Conservation (phyloP, 2,888 invertebrate species). For the Drosophila nr. perissopoda region DNA sequence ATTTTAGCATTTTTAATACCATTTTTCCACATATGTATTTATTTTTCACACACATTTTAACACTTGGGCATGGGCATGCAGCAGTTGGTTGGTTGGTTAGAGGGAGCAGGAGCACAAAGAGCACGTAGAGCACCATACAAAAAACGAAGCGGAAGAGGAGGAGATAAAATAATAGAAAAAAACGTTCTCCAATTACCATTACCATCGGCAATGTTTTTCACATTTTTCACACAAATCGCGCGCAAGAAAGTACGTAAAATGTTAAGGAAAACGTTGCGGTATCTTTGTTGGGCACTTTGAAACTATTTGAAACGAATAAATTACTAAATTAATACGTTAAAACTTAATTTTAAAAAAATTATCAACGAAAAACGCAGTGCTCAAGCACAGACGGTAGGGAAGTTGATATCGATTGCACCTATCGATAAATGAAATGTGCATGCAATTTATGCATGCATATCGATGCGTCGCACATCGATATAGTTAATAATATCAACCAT, state of each 20-base stretch:
- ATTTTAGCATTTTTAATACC: conserved; percentile 12
- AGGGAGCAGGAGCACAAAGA: conserved; percentile 67
- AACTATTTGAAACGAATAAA: conserved; percentile 74
- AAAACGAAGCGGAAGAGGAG: conserved; percentile 79
- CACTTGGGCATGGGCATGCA: conserved; percentile 20
- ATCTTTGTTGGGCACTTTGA: conserved; percentile 54
- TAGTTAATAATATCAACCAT: conserved; percentile 27
- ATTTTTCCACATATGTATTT: conserved; percentile 18
- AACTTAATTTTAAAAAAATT: conserved; percentile 78
- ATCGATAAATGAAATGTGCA: conserved; percentile 19
- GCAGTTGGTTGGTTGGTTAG: conserved; percentile 26
- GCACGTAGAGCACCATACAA: conserved; percentile 62
- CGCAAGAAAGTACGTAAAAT: conserved; percentile 50
- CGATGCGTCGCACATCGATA: conserved; percentile 21
- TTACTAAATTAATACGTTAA: conserved; percentile 74
- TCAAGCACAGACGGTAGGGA: conserved; percentile 63
- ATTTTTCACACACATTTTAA: conserved; percentile 43
- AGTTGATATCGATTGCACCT: conserved; percentile 50
- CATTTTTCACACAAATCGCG: conserved; percentile 59
- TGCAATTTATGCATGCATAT: conserved; percentile 18
- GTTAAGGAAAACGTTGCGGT: conserved; percentile 38
- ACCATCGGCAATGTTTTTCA: conserved; percentile 76
- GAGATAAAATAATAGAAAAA: conserved; percentile 81
- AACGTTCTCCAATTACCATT: conserved; percentile 83
- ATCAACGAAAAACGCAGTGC: conserved; percentile 83